These are phyloP conservation scores for Cancer borealis DNA, from an alignment of 2,888 invertebrate genomes.

Conservation along the genomic window DNA sequence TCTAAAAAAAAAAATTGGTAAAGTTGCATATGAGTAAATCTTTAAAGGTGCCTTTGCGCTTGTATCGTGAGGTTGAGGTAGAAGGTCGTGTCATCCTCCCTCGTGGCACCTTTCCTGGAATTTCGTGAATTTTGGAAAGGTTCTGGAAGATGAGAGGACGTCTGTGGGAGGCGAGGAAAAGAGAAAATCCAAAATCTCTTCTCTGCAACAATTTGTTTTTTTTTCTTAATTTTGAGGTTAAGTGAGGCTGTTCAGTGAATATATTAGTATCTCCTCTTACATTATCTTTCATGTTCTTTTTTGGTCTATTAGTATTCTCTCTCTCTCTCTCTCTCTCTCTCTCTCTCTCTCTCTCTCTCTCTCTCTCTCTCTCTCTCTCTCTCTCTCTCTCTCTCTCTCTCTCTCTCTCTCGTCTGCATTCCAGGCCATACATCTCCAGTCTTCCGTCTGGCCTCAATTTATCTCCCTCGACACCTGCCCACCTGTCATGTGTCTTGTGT, in stretches of 20 bases:
- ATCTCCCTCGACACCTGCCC: constrained; percentile 24
- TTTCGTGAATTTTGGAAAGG: background rate
- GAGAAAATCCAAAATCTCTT: background rate
- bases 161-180: background rate
- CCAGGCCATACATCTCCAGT: background rate
- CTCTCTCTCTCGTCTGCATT: constrained; percentile 32
- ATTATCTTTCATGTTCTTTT: background rate
- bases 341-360: constrained; percentile 42
- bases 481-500: constrained; percentile 2
- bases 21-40: background rate
- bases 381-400: constrained; percentile 53
- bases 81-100: background rate
- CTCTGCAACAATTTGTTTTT: background rate
- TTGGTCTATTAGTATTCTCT: background rate
- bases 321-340: constrained; percentile 36
- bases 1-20: background rate
- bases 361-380: constrained; percentile 9
- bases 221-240: background rate
- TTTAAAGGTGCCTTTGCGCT: background rate
- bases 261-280: background rate
- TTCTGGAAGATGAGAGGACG: background rate
- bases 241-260: background rate
- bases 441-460: background rate
- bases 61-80: background rate
- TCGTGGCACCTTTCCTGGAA: constrained; percentile 8